Evolutionary conservation across 1,140 invertebrate species (phyloP).

Genomic region (Drosophila bipectinata): DNA sequence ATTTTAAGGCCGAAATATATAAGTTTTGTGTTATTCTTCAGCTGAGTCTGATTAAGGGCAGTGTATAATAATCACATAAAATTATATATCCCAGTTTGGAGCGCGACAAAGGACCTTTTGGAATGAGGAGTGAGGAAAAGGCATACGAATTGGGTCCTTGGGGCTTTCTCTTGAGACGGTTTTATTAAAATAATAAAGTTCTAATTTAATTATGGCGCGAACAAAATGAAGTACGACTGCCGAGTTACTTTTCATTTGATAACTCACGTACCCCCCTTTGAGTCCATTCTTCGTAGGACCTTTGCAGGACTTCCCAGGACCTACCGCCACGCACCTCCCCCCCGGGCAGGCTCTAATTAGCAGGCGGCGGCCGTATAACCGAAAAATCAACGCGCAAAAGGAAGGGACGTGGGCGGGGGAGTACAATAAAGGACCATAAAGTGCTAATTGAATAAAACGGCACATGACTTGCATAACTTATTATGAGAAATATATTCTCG

Average conservation of each 20-base stretch:
- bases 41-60: slow-evolving; percentile 2
- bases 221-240: slow-evolving; percentile 63
- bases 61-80: slow-evolving; percentile 47
- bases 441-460: slow-evolving; percentile 82
- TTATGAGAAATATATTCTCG: slow-evolving; percentile 54
- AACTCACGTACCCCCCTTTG: slow-evolving; percentile 68
- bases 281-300: slow-evolving; percentile 1
- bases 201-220: slow-evolving; percentile 75
- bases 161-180: slow-evolving; percentile 52
- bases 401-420: slow-evolving; percentile 17
- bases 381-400: slow-evolving; percentile 74
- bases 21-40: not conserved
- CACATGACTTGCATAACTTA: slow-evolving; percentile 82
- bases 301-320: not conserved
- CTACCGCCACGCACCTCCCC: too few relatives aligned
- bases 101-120: slow-evolving; percentile 25
- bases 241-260: slow-evolving; percentile 81
- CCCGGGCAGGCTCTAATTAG: slow-evolving; percentile 68
- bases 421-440: slow-evolving; percentile 80
- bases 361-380: slow-evolving; percentile 77
- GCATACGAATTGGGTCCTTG: slow-evolving; percentile 31
- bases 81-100: slow-evolving; percentile 32
- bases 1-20: too few relatives aligned
- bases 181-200: slow-evolving; percentile 83
- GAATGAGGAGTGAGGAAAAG: slow-evolving; percentile 1